Conservation (phyloP, 2,888 invertebrate species). For the Oligia fasciuncula region DNA sequence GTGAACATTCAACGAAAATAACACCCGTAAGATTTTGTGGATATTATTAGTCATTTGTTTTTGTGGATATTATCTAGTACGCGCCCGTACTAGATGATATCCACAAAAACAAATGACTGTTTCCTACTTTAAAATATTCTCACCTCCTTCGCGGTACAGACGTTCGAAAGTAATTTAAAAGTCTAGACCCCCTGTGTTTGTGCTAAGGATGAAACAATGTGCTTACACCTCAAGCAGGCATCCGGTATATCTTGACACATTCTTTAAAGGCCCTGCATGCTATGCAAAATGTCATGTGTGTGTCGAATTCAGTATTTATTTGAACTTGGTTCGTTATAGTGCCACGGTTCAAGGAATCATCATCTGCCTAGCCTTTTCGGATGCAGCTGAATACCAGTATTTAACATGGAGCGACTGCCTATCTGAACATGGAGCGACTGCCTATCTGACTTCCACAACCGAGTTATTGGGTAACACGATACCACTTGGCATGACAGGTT, state of each 20-base stretch:
- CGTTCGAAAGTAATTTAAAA: conserved; percentile 40
- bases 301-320: neutral
- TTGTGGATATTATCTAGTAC: neutral
- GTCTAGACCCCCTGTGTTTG: conserved; percentile 48
- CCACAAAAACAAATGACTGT: conserved; percentile 22
- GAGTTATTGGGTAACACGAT: neutral
- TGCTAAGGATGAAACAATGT: conserved; percentile 16
- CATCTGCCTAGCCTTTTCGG: neutral
- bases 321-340: neutral
- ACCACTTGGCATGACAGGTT: neutral
- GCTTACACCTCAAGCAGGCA: neutral
- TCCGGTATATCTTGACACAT: neutral
- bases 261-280: neutral
- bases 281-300: neutral
- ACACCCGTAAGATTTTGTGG: neutral
- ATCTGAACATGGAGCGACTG: neutral
- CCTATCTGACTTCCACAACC: neutral
- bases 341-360: neutral
- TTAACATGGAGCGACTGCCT: neutral
- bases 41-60: neutral
- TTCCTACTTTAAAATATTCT: conserved; percentile 38
- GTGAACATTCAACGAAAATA: neutral
- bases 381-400: neutral
- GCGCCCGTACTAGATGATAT: neutral
- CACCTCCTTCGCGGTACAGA: conserved; percentile 31